A percentile compares a stretch with the other conserved stretches of the same genome.
These are phyloP conservation scores for Epizoanthus fatuus DNA, from an alignment of 92 coral and sea anemone species.

Conservation along the genomic window DNA sequence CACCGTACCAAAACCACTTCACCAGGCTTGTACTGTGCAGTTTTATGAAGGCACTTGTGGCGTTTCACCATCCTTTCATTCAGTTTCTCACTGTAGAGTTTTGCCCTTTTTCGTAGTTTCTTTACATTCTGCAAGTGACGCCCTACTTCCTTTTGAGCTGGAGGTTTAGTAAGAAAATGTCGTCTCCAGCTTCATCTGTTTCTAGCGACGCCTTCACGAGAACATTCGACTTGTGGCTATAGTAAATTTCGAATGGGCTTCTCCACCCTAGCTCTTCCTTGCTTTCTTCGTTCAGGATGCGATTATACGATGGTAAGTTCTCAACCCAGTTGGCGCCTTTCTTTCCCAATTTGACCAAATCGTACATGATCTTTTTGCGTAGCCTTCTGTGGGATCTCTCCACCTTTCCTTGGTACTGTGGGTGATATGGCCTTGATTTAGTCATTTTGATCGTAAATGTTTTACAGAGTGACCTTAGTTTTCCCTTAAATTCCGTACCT, in stretches of 20 bases:
- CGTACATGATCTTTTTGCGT: conserved; percentile 49
- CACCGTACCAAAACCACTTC: too few species aligned
- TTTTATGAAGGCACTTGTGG: too few species aligned
- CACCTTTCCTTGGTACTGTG: too few species aligned
- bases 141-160: background rate
- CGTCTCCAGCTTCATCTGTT: too few species aligned
- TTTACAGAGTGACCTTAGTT: conserved; percentile 11
- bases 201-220: conserved; percentile 15
- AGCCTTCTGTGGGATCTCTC: conserved; percentile 29
- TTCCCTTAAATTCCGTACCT: conserved; percentile 40
- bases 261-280: conserved; percentile 55
- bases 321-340: conserved; percentile 45
- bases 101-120: too few species aligned
- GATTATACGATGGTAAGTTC: conserved; percentile 11
- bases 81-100: too few species aligned
- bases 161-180: too few species aligned
- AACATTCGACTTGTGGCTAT: background rate
- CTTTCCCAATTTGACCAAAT: conserved; percentile 1
- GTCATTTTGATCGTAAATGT: conserved; percentile 3
- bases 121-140: too few species aligned
- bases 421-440: too few species aligned
- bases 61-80: too few species aligned
- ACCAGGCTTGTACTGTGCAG: too few species aligned
- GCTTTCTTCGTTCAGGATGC: conserved; percentile 40
- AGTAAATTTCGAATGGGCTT: conserved; percentile 42